Percentiles rank a stretch among this genome's conserved stretches.
phyloP scores from a whole-genome alignment of 2,888 invertebrate genomes.

The Plebejus melissa region DNA sequence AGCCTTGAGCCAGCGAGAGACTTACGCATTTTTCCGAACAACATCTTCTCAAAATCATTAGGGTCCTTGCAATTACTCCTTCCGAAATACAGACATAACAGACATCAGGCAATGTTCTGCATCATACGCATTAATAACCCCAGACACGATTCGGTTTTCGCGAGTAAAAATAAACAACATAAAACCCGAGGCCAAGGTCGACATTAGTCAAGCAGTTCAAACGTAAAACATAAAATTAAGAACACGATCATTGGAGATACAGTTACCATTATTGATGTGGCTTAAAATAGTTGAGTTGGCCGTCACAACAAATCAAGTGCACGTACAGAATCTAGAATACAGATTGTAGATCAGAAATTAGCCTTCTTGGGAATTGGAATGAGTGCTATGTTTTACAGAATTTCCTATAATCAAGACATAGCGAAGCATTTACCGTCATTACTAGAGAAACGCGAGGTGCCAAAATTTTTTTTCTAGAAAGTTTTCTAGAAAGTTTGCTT shows the following conservation, averaged over 20 bases:
- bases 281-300: background rate
- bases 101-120: background rate
- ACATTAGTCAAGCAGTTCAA: background rate
- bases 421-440: no score
- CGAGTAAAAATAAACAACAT: constrained; percentile 10
- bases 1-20: no score
- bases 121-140: background rate
- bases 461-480: no score
- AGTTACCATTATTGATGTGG: constrained; percentile 10
- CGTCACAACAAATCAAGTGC: background rate
- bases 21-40: no score
- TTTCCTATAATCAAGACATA: no score
- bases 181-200: background rate
- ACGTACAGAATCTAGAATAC: background rate
- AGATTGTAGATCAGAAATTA: background rate
- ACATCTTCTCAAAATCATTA: no score
- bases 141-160: background rate
- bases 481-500: no score
- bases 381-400: no score
- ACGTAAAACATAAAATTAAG: background rate
- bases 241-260: background rate
- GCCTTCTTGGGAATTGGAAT: background rate
- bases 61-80: background rate
- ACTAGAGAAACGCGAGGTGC: no score
- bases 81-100: background rate